A percentile compares a stretch with the other conserved stretches of the same genome.
These are phyloP conservation scores for Mionectes macconnelli DNA, from an alignment of 2,113 vertebrate genomes.

Conservation along the genomic window DNA sequence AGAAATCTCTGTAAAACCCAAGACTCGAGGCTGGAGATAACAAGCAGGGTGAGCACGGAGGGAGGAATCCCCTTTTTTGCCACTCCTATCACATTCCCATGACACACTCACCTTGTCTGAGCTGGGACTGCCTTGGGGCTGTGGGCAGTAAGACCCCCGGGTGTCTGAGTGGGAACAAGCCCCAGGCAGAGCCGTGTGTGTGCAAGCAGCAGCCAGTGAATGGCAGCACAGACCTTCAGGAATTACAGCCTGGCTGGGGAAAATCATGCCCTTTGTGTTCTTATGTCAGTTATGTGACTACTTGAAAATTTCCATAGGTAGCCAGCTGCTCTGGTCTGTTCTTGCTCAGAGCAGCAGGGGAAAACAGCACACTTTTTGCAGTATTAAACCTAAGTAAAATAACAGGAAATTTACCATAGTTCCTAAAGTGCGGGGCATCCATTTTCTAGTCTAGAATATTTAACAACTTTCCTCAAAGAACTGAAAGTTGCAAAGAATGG, in stretches of 20 bases:
- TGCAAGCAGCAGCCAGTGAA: not conserved
- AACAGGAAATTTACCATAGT: not conserved
- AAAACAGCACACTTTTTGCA: not conserved
- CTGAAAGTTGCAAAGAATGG: not conserved
- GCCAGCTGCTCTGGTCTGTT: not conserved
- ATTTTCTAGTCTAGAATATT: not conserved
- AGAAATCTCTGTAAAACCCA: not conserved
- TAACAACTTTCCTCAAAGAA: not conserved
- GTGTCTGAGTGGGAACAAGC: not conserved
- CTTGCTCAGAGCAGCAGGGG: not conserved
- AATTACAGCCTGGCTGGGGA: not conserved
- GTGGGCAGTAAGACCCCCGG: not conserved
- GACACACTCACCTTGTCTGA: not conserved
- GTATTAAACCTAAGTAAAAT: not conserved
- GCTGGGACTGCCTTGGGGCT: not conserved
- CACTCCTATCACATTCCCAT: accelerated
- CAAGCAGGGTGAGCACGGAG: not conserved
- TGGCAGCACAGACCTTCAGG: not conserved
- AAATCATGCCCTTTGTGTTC: not conserved
- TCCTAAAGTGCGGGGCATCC: not conserved
- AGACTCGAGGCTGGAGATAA: accelerated
- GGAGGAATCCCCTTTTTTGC: not conserved
- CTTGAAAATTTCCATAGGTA: not conserved
- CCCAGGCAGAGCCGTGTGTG: not conserved
- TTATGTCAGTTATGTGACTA: not conserved